Conservation (phyloP, 2,797 vertebrate species). For the Pelodytes ibericus region DNA sequence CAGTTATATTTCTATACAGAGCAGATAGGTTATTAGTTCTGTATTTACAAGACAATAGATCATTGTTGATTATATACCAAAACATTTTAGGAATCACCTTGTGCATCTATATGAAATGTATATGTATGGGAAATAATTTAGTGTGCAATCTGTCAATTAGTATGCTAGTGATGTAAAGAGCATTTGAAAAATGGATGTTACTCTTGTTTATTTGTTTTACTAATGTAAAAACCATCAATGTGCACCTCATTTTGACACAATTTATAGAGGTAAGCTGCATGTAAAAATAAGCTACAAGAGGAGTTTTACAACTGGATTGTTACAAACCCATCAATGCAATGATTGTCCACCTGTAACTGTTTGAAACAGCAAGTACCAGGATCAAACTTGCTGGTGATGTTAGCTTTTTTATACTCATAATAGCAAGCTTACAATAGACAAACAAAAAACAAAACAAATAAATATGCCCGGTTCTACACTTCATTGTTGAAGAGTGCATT, state of each 20-base stretch:
- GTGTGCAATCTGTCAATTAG: background rate
- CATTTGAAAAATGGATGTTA: background rate
- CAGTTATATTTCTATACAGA: background rate
- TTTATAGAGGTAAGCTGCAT: no score
- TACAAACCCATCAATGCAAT: no score
- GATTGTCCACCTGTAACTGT: no score
- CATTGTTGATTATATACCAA: background rate
- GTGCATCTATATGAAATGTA: background rate
- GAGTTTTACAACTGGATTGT: no score
- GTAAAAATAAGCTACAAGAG: no score
- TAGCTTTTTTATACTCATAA: no score
- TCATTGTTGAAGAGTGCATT: no score
- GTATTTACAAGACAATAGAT: background rate
- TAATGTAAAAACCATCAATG: background rate
- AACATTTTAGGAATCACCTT: background rate
- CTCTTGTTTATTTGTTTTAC: background rate
- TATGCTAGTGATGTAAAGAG: background rate
- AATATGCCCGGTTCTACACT: no score
- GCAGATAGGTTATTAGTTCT: background rate
- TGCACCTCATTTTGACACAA: background rate
- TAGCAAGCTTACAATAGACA: no score
- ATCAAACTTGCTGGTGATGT: no score
- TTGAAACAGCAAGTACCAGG: no score
- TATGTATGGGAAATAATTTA: background rate
- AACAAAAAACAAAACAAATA: no score